Evolutionary conservation across 2,113 vertebrate species (phyloP), one percentile per base, ranked within the genome.

Genomic region (Chaetorhynchus papuensis): DNA sequence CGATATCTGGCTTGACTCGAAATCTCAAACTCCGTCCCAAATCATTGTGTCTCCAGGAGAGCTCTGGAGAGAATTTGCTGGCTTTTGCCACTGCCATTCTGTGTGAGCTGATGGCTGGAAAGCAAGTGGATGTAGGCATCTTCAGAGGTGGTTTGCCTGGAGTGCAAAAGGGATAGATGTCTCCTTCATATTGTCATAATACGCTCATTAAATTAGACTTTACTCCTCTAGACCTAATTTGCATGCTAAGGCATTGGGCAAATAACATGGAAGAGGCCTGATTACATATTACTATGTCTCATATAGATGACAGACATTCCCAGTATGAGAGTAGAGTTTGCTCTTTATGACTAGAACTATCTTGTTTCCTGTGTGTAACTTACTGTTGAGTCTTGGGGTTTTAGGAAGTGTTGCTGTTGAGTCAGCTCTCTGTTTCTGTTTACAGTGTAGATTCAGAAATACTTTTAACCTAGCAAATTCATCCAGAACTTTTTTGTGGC

Each of bases 371-470:
- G 33, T 22, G 16, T 14, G 15, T 64, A 91, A 69, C 39, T 83
- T 87, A 50, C 68, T 81, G 44, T 52, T 74, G 76, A 87, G 37
- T 83, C 52, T 74, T 59, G 50, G 59, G 18, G 33, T 66, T 93
- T 90, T 92, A 90, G 89, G 89, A 90, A 61, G 64, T 59, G 53
- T 28, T 77, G 76, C 50, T 74, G 42, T 77, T 88, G 64, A 86
- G 47, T 80, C 94, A 89, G 31, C 44, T 87, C 41, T 83, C 83
- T 93, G 68, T 90, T 96, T 85, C 79, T 92, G 71, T 94, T 96
- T 90, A 76, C 24, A 28, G 19, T n/a, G 31, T 74, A 66, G 69
- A 59, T 86, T 90, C 80, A 87, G 89, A 90, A 93, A 59, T 80
- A 81, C 39, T 90, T 92, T 83, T 70, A 92, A 83, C 63, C 35